Base-by-base conservation (phyloP, 2,113 vertebrate genomes). In the Phalacrocorax pelagicus region DNA sequence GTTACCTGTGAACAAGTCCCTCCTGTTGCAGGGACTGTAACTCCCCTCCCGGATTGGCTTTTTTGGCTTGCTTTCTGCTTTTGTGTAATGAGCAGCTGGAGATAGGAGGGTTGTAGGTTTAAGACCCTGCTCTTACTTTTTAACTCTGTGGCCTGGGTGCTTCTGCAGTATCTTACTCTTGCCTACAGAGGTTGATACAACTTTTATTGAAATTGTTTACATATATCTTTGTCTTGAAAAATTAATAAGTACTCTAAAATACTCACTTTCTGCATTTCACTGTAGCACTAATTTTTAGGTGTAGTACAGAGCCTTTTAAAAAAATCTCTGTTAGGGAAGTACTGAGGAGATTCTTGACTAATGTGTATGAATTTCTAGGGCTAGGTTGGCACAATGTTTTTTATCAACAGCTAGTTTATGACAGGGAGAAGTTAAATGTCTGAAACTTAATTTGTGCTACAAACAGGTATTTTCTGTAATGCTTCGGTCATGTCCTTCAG, bases 391-490 rank as follows among this genome's bases (percentile, higher is more conserved):
- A 65, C 19, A 24, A 9, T 59, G 54, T 3, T 4, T 23, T n/a
- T 66, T 14, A 6, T 32, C 17, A 15, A 3, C 10, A 8, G 6
- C 27, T 55, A 9, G 1, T 51, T 81, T 81, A 16, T 44, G n/a
- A 46, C 16, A 32, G 23, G n/a, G 59, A 2, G 24, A 20, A 61
- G n/a, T 9, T 2, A 22, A 73, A 36, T 0, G 0, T 8, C 3
- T 23, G 9, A 36, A 38, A 19, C 10, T 24, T 5, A 14, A 34
- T 63, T 59, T 73, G 22, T 88, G 79, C 29, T 75, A 3, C 34
- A 66, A 5, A 13, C 6, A 16, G 46, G 9, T 29, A 22, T 59
- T 44, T 58, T 16, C 22, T 83, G 15, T 73, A 22, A 7, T 17
- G 8, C 15, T n/a, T 26, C 22, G n/a, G 26, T 74, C 1, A 0